Evolutionary conservation across 2,888 invertebrate species (phyloP), one percentile per base, ranked within the genome.

Genomic region (Synanthedon formicaeformis): DNA sequence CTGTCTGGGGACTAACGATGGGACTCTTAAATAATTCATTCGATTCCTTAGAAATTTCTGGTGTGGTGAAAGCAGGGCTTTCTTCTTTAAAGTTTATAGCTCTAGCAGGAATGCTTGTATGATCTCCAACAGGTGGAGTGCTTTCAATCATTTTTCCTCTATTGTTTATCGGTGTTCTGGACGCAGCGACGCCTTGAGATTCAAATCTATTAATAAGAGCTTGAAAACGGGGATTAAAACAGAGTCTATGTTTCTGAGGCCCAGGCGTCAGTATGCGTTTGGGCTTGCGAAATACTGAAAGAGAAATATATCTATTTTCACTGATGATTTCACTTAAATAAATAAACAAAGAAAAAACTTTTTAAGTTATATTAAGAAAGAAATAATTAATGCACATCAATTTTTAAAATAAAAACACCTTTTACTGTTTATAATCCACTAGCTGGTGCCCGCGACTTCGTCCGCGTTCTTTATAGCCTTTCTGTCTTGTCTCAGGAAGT

Each of bases 11-110:
- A 2, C 78, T 76, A 52, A 73, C 78, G 27, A 73, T 64, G 57
- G 86, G 86, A 1, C 76, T 77, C 58, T 67, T 85, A 66, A 76
- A 87, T 58, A 78, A 73, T 62, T 85, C 86, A 67, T 73, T 79
- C 2, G 78, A 71, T 58, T 82, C 83, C 65, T 72, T 78, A 8
- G 76, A 74, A 56, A 64, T 65, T 53, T 71, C 72, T 53, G 63
- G 65, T 55, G 58, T 52, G 48, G 79, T 82, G 11, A 77, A 66
- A 13, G 70, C 58, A 34, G 81, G 81, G 57, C 85, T 86, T 50
- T 84, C 82, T 51, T 85, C 83, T 69, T 84, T 86, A 60, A 88
- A 88, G 62, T 83, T 77, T 56, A 88, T 88, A 10, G 88, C 83
- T 58, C 88, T 73, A 0, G 86, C 86, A 50, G 73, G 79, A 56